A percentile compares a stretch with the other conserved stretches of the same genome.
Evolutionary conservation across 2,888 invertebrate genomes (phyloP).

Genomic region (Nomada fucata): DNA sequence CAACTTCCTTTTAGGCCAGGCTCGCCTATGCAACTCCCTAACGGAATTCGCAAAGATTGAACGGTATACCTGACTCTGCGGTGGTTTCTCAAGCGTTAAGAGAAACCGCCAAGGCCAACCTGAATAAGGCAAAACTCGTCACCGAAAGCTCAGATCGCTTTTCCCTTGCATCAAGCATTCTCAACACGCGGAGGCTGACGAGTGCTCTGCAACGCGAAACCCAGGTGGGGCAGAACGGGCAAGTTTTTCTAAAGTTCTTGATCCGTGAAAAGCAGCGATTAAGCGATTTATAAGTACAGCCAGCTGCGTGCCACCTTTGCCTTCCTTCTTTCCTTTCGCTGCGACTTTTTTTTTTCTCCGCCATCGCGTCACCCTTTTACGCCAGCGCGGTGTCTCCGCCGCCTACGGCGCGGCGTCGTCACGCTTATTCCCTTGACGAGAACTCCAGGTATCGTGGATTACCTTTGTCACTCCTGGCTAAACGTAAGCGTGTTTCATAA

Average conservation of each 20-base stretch:
- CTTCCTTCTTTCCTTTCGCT: slow-evolving; percentile 3
- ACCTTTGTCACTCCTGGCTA: slow-evolving; percentile 19
- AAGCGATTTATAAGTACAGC: slow-evolving; percentile 77
- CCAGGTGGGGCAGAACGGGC: slow-evolving; percentile 25
- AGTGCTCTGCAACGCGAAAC: slow-evolving; percentile 30
- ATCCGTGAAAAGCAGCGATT: slow-evolving; percentile 81
- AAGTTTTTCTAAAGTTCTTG: slow-evolving; percentile 76
- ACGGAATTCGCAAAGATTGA: slow-evolving; percentile 26
- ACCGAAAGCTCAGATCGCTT: slow-evolving; percentile 62
- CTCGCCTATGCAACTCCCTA: not conserved
- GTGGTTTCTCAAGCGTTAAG: slow-evolving; percentile 59
- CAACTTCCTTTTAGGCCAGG: not conserved
- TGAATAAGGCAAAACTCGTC: slow-evolving; percentile 25
- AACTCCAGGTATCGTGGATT: slow-evolving; percentile 39
- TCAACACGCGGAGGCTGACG: slow-evolving; percentile 62
- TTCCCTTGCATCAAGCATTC: slow-evolving; percentile 74
- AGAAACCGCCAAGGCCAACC: slow-evolving; percentile 38
- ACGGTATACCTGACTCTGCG: not conserved
- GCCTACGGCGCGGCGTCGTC: slow-evolving; percentile 48
- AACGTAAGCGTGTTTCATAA: slow-evolving; percentile 23
- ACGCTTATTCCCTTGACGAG: slow-evolving; percentile 55
- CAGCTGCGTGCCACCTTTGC: slow-evolving; percentile 39
- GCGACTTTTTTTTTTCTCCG: slow-evolving; percentile 5
- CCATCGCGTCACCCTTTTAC: slow-evolving; percentile 40
- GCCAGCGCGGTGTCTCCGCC: slow-evolving; percentile 21